Base-by-base conservation (phyloP, 2,888 invertebrate species). In the Drosophila merina region DNA sequence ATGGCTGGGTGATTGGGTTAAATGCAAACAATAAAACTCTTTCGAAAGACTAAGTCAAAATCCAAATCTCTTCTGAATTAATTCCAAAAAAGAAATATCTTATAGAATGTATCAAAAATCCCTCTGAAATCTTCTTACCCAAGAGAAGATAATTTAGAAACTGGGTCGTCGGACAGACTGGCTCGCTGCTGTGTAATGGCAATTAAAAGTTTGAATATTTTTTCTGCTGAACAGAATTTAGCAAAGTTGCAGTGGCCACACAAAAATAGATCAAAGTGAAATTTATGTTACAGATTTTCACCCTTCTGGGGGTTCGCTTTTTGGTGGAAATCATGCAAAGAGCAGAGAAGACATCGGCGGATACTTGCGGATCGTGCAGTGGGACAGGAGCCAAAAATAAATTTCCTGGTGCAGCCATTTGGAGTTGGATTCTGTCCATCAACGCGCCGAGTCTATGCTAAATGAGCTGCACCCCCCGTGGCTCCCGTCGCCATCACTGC, bases 261-360 rank as follows among this genome's bases (percentile, higher is more conserved):
- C 28, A 26, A 67, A 83, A 79, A 80, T 83, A 79, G 81, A 79
- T 79, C 79, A 79, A 79, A 84, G 79, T 74, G 66, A 57, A 68
- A 38, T 47, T 44, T 57, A 74, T 73, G 45, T 42, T 48, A 50
- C 30, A 26, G 72, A 72, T 51, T 77, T 70, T 40, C 42, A 12
- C 31, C 31, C 38, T 38, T 8, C 45, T 48, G 48, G 8, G 31
- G 20, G 71, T 51, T 28, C 28, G 8, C 9, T 45, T 45, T 30
- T 10, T 40, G 64, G 20, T 20, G 48, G 38, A 67, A 72, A 44
- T 48, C 48, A 45, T 52, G 51, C 60, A 54, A 59, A 57, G 56
- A 44, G 10, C 12, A 20, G 20, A 2, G 1, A 42, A 42, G 40
- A 42, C 40, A 38, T 12, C 33, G 42, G 38, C 49, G 71, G 47